Evolutionary conservation across 2,888 invertebrate genomes (phyloP).

Genomic region (Lepidonotus clava): DNA sequence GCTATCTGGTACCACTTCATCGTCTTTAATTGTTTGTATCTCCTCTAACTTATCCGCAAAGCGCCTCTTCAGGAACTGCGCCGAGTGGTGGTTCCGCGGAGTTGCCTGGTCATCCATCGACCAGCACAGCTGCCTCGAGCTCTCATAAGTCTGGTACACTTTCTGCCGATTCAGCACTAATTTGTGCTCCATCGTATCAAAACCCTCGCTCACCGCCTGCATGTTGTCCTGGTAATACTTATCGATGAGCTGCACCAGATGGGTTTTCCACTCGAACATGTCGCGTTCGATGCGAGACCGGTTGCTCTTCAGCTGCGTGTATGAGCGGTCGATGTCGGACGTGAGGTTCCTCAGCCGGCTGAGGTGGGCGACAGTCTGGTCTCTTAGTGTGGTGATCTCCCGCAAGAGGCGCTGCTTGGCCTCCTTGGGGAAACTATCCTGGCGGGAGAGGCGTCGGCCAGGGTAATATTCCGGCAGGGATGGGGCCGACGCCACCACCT

Average conservation of each 20-base stretch:
- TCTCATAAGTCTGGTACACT: conserved; percentile 13
- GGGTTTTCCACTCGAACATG: conserved; percentile 9
- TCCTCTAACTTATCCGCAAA: conserved; percentile 1
- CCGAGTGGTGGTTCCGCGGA: conserved; percentile 9
- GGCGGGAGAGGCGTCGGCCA: conserved; percentile 17
- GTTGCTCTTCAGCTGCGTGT: not conserved
- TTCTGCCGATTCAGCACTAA: conserved; percentile 13
- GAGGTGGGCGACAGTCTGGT: not conserved
- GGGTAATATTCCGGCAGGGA: not conserved
- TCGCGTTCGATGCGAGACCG: not conserved
- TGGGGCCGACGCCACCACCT: conserved; percentile 27
- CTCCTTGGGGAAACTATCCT: conserved; percentile 18
- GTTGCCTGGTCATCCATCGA: not conserved
- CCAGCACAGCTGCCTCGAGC: conserved; percentile 1
- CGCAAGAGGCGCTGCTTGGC: not conserved
- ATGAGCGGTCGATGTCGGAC: not conserved
- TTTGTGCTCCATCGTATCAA: conserved; percentile 2
- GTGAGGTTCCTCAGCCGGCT: not conserved
- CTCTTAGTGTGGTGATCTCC: not conserved
- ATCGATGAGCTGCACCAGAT: not conserved
- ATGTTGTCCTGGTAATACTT: not conserved
- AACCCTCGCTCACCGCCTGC: not conserved
- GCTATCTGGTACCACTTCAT: not conserved
- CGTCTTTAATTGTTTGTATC: not conserved
- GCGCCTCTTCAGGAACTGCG: conserved; percentile 9